Evolutionary conservation across 2,888 invertebrate genomes (phyloP), one percentile per base, ranked within the genome.

Genomic region (Hartigia nigra): DNA sequence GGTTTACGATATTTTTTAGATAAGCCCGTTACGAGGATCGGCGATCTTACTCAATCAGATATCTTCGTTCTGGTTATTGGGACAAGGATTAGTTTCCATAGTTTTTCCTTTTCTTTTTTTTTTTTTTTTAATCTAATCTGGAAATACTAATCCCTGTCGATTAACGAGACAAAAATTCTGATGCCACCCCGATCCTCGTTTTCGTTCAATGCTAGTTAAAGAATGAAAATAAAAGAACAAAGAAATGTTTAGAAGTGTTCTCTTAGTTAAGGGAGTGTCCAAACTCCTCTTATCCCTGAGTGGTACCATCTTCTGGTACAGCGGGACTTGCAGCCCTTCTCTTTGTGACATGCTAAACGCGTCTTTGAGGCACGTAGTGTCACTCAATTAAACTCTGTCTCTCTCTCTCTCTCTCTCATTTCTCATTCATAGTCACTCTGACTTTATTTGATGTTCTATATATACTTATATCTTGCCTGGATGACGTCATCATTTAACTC

Each of bases 1-100:
- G 88, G 84, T 84, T 85, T 85, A 86, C 34, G 32, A 87, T 89
- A 87, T 88, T 85, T 87, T 89, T 84, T 89, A 89, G 87, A 85
- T 88, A 75, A 75, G 75, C 75, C 23, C 36, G 34, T 72, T 36
- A 34, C 35, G 75, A 75, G 35, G 75, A 75, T 75, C 75, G 32
- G 31, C 72, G 72, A 32, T 72, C 72, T 34, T 31, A 35, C 31
- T 14, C 72, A 12, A 55, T 55, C 1, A 1, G 31, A 37, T 12
- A 75, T 9, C 31, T 23, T 72, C 72, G 72, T 31, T 72, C 32
- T 34, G 31, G 31, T 72, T 34, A 35, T 31, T 31, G 3, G 31
- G 31, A 32, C 72, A 72, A 32, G 31, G 32, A 35, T 34, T 72
- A 35, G 31, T 9, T 72, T 72, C 72, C 35, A 32, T 72, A 12